phyloP scores from a whole-genome alignment of 2,888 invertebrate species.

The Hypena proboscidalis region DNA sequence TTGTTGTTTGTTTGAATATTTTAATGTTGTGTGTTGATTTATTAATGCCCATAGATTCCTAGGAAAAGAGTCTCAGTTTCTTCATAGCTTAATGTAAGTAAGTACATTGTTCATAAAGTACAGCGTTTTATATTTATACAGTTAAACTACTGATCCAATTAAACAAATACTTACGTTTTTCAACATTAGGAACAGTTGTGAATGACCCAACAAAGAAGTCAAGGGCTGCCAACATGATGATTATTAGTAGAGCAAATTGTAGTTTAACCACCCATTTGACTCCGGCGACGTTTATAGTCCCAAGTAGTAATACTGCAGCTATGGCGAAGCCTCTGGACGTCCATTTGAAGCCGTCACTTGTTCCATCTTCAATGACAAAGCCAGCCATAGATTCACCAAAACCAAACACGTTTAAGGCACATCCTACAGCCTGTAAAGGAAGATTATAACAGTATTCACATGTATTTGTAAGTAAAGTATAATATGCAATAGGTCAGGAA shows the following conservation, averaged over 20 bases:
- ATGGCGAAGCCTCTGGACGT: constrained; percentile 95
- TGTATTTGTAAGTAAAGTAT: too few relatives aligned
- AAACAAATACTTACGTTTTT: constrained; percentile 74
- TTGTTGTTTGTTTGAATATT: too few relatives aligned
- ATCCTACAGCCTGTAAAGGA: constrained; percentile 93
- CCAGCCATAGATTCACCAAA: constrained; percentile 98
- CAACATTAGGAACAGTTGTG: constrained; percentile 84
- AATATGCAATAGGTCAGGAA: too few relatives aligned
- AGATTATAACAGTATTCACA: neutral
- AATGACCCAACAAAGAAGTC: constrained; percentile 98
- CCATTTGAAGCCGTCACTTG: constrained; percentile 85
- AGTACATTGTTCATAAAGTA: too few relatives aligned
- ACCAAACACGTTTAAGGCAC: constrained; percentile 97
- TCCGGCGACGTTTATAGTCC: constrained; percentile 97
- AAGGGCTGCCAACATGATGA: constrained; percentile 94
- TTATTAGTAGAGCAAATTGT: constrained; percentile 94
- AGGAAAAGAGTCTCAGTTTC: too few relatives aligned
- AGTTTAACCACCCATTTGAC: constrained; percentile 99
- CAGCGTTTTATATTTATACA: too few relatives aligned
- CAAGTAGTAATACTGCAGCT: constrained; percentile 93
- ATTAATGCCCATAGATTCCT: too few relatives aligned
- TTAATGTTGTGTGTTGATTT: too few relatives aligned
- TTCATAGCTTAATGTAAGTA: too few relatives aligned
- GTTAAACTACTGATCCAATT: too few relatives aligned
- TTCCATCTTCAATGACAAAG: constrained; percentile 87